A percentile compares a stretch with the other conserved stretches of the same genome.
These are phyloP conservation scores for Diorhabda sublineata DNA, from an alignment of 1,140 invertebrate genomes.

Conservation along the genomic window DNA sequence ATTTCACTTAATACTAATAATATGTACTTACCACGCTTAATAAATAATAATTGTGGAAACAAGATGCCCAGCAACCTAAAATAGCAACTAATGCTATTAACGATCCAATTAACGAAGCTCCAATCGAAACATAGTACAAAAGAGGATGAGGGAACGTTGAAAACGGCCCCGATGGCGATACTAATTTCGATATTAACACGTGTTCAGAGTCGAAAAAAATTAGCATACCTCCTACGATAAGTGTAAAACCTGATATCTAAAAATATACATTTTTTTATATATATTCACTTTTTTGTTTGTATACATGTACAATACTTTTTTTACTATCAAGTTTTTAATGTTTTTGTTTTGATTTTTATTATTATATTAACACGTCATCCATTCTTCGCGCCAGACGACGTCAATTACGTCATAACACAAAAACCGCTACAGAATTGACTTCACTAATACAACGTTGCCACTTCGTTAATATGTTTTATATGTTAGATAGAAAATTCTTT, in stretches of 20 bases:
- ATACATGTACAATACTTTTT: background rate
- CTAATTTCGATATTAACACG: constrained; percentile 63
- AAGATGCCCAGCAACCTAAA: constrained; percentile 74
- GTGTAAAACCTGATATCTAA: constrained; percentile 64
- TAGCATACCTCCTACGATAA: constrained; percentile 66
- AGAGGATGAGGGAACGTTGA: constrained; percentile 59
- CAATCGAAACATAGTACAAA: constrained; percentile 69
- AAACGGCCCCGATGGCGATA: constrained; percentile 53
- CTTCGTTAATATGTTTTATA: constrained; percentile 6
- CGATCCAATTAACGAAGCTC: constrained; percentile 60
- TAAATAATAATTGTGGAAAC: constrained; percentile 66
- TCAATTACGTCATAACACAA: background rate
- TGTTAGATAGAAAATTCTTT: background rate
- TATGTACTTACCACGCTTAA: constrained; percentile 58
- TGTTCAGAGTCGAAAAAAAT: constrained; percentile 64
- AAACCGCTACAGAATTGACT: background rate
- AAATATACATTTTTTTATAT: constrained; percentile 22
- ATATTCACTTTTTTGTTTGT: background rate
- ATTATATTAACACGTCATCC: background rate
- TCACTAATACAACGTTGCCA: background rate
- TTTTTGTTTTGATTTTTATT: background rate
- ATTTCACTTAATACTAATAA: no score
- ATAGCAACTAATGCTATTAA: constrained; percentile 61
- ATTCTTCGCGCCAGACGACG: background rate
- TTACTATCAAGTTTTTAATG: background rate